A percentile compares a stretch with the other conserved stretches of the same genome.
phyloP scores from a whole-genome alignment of 2,113 vertebrate species.

The Oenanthe melanoleuca region DNA sequence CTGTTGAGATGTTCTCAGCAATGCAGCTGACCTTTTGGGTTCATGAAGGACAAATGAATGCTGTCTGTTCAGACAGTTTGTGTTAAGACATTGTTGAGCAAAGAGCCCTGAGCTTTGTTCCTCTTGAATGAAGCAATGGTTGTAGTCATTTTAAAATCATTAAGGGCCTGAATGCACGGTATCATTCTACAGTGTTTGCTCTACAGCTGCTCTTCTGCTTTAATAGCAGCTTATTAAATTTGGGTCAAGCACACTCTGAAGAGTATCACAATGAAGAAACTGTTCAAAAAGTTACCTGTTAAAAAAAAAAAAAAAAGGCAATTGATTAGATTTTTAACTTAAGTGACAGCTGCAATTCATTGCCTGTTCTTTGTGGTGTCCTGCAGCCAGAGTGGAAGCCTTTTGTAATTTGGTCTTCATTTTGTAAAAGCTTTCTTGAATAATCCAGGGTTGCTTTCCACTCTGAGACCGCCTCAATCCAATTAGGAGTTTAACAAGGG shows the following conservation, averaged over 20 bases:
- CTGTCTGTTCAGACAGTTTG: conserved; percentile 79
- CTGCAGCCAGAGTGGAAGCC: conserved; percentile 74
- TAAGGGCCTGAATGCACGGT: conserved; percentile 81
- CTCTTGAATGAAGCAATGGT: conserved; percentile 80
- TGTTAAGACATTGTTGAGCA: conserved; percentile 78
- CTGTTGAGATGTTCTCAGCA: conserved; percentile 73
- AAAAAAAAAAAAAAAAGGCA: conserved; percentile 73
- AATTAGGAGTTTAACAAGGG: conserved; percentile 94
- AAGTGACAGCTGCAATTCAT: conserved; percentile 81
- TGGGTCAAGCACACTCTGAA: conserved; percentile 81
- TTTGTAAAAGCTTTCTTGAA: conserved; percentile 81
- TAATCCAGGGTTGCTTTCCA: conserved; percentile 81
- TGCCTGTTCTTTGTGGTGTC: conserved; percentile 76
- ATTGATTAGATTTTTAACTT: conserved; percentile 82
- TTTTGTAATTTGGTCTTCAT: conserved; percentile 78
- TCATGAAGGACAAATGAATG: conserved; percentile 81
- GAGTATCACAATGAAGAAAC: conserved; percentile 80
- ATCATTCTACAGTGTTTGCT: conserved; percentile 79
- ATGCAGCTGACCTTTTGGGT: conserved; percentile 77
- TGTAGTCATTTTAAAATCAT: conserved; percentile 92
- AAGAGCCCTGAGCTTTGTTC: conserved; percentile 81
- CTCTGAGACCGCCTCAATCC: conserved; percentile 84
- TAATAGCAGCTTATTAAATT: conserved; percentile 85
- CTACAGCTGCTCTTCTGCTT: conserved; percentile 84
- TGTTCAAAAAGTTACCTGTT: conserved; percentile 81